Evolutionary conservation across 2,113 vertebrate genomes (phyloP).

Genomic region (Pristiophorus japonicus): DNA sequence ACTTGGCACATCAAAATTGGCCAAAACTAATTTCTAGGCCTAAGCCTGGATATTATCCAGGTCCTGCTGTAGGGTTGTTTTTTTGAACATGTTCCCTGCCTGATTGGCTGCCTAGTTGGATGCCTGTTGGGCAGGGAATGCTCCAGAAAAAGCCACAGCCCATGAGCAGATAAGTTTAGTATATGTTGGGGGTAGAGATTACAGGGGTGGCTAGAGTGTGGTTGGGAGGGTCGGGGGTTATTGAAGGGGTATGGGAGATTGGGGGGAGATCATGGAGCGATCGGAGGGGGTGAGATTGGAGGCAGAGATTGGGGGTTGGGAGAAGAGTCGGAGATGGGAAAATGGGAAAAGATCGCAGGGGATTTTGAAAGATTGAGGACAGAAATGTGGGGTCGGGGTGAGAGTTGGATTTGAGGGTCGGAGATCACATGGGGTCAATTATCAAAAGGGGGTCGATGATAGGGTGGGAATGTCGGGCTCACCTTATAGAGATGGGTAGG

Average conservation of each 20-base stretch:
- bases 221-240: background rate
- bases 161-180: background rate
- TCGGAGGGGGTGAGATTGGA: background rate
- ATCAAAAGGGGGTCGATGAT: background rate
- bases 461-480: too few relatives aligned
- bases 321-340: background rate
- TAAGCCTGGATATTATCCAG: background rate
- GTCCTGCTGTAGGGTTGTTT: background rate
- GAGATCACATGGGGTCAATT: background rate
- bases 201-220: background rate
- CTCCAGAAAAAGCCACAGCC: background rate
- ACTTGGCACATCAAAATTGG: background rate
- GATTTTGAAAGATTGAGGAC: background rate
- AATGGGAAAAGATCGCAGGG: too few relatives aligned
- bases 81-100: background rate
- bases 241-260: background rate
- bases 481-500: background rate
- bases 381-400: too few relatives aligned
- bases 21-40: background rate
- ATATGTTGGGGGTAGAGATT: background rate
- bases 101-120: background rate
- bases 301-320: too few relatives aligned
- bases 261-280: background rate
- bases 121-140: background rate
- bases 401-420: background rate